Base-by-base conservation (phyloP, 2,797 vertebrate species). In the Gadopsis marmoratus region DNA sequence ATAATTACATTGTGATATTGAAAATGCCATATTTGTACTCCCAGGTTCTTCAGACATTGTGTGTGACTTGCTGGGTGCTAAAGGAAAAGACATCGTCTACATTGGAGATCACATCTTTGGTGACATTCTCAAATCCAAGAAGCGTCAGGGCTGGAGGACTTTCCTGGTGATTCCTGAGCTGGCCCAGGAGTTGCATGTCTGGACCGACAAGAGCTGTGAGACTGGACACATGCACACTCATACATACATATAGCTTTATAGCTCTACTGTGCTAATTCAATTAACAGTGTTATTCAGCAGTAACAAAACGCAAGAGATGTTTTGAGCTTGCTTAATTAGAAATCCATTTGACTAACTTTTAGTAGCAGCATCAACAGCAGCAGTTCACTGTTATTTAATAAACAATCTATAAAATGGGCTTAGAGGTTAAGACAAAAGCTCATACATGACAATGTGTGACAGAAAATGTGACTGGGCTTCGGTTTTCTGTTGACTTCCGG, bases 101-200 rank as follows among this genome's bases (percentile, higher is more conserved):
- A 99, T 99, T 0, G 97, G 97, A 82, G 97, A 99, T 93, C 97
- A 99, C 91, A 99, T 98, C 87, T 99, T 99, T 71, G 97, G 97
- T 70, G 97, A 99, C 85, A 99, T 99, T 89, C 94, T 99, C 70
- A 99, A 98, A 92, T 99, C 97, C 71, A 99, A 99, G 94, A 99
- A 99, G 89, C 96, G 97, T 2, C 97, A 98, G 89, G 97, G 97
- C 56, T 99, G 97, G 97, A 95, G 97, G 90, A 99, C 97, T 4
- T 99, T 99, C 87, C 93, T 99, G 82, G 97, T 98, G 86, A 98
- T 99, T 81, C 97, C 97, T 0, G 97, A 99, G 86, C 93, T 99
- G 82, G 97, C 97, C 0, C 97, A 98, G 91, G 97, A 99, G 92
- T 93, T 99, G 63, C 97, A 98, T 0, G 97, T 99, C 78, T 99